These are phyloP conservation scores for Pseudonaja textilis DNA, from an alignment of 2,113 vertebrate genomes.

Conservation along the genomic window DNA sequence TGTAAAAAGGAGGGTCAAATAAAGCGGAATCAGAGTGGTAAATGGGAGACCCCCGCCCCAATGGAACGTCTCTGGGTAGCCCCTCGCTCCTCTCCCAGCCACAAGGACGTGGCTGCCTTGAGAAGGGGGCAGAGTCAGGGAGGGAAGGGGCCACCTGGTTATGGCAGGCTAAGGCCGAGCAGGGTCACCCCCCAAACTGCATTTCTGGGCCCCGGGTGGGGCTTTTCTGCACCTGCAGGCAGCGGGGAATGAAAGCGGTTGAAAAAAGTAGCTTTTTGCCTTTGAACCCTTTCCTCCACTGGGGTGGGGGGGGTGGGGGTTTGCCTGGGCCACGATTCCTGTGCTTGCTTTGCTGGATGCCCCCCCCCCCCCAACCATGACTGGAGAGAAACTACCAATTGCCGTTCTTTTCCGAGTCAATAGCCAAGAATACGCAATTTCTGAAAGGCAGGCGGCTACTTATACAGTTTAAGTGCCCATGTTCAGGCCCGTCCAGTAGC, in stretches of 20 bases:
- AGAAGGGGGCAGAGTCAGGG: background rate
- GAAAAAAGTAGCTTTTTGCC: background rate
- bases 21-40: background rate
- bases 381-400: background rate
- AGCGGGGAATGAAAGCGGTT: background rate
- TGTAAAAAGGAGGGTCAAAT: background rate
- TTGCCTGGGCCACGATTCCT: background rate
- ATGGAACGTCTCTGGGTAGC: background rate
- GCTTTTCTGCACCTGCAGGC: background rate
- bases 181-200: background rate
- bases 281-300: background rate
- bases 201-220: background rate
- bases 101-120: background rate
- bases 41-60: background rate
- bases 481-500: too few relatives aligned
- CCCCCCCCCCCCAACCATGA: background rate
- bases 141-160: background rate
- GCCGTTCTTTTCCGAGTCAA: background rate
- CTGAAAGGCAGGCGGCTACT: background rate
- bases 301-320: fast-evolving
- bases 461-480: background rate
- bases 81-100: background rate
- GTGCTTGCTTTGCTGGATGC: background rate
- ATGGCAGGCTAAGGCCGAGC: background rate
- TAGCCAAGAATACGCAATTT: background rate